Evolutionary conservation across 2,113 vertebrate genomes (phyloP), one percentile per base, ranked within the genome.

Genomic region (Arothron firmamentum): DNA sequence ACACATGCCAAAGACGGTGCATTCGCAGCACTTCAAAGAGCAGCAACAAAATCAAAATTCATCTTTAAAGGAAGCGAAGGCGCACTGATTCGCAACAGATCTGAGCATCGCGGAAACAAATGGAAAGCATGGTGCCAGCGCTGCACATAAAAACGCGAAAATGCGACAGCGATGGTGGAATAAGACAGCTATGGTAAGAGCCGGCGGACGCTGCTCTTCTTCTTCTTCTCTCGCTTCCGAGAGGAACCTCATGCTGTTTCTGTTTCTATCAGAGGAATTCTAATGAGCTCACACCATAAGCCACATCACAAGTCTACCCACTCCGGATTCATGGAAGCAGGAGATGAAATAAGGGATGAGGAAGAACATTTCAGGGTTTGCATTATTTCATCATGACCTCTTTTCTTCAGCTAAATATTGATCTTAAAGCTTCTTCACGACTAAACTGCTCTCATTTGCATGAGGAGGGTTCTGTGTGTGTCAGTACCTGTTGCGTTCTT

Each of bases 11-110:
- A 49, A 51, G 59, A 77, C 74, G 67, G 64, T 64, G 59, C 67
- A 58, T 57, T 60, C 55, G 18, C 45, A 77, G 49, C 55, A 69
- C 56, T 80, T 84, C 78, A 87, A 85, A 82, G 67, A 10, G 28
- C 17, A 2, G 72, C 74, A 80, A 81, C 74, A 78, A 74, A 78
- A 77, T 58, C 2, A 10, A 38, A 12, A 67, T 57, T 17, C 46
- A 64, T 74, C 56, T 71, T 80, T 70, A 75, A 74, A 80, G 46
- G 18, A 85, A 77, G 82, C 74, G 83, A 81, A 63, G 59, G 18
- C 48, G 41, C 28, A 25, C 5, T 82, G 74, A 83, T 77, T 84
- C 52, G 51, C 72, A 74, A 65, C 76, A 85, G 78, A 72, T 72
- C 60, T 25, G 3, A 18, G 34, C 34, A 38, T 38, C 9, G 34